Conservation (phyloP, 2,888 invertebrate genomes). For the Noctua comes region DNA sequence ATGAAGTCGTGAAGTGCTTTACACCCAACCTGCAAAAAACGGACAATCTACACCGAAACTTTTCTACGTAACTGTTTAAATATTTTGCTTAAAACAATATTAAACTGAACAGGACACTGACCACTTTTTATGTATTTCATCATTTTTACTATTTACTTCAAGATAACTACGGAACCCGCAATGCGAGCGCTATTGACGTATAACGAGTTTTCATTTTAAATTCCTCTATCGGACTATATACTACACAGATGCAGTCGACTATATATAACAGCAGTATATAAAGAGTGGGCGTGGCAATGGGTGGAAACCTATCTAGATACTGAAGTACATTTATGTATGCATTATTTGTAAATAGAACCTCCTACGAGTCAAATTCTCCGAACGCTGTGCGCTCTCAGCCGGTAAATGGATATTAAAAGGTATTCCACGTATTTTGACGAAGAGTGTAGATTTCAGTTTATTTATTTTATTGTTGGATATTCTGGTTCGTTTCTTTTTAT, state of each 20-base stretch:
- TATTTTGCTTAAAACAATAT: not conserved
- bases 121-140: not conserved
- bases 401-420: not conserved
- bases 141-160: not conserved
- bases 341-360: conserved; percentile 9
- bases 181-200: no score
- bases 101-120: not conserved
- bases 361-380: conserved; percentile 2
- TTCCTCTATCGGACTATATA: no score
- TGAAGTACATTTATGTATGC: not conserved
- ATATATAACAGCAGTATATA: not conserved
- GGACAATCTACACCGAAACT: not conserved
- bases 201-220: not conserved
- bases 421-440: not conserved
- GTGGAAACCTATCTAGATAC: conserved; percentile 7
- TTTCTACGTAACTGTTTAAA: not conserved
- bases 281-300: conserved; percentile 19
- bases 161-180: not conserved
- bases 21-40: not conserved
- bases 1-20: not conserved
- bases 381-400: not conserved
- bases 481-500: not conserved
- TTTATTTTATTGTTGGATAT: not conserved
- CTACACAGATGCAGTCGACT: not conserved
- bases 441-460: not conserved